Evolutionary conservation across 92 coral and sea anemone genomes (phyloP), one percentile per base, ranked within the genome.

Genomic region (Metridium senile): DNA sequence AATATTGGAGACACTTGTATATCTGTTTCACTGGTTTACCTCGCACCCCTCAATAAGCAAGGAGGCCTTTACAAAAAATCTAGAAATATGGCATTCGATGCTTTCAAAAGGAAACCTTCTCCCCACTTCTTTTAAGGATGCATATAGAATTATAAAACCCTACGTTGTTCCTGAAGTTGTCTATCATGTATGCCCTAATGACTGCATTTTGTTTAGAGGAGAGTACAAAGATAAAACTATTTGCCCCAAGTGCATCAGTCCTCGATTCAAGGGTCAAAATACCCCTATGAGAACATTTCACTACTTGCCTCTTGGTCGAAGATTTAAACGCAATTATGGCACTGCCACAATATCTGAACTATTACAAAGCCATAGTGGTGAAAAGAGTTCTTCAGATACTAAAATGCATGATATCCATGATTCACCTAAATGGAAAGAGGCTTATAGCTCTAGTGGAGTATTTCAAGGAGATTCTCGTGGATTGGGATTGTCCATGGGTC

Each of bases 31-130:
- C 27, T 85, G 85, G 85, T 85, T 85, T 28, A 22, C 82, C 13
- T 85, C 89, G 7, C 89, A 79, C 31, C 85, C 85, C 0, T 85
- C 82, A 11, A 1, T 85, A 13, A 85, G 89, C 22, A 85, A 85
- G 64, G 85, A 85, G 52, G 89, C 89, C 16, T 80, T 85, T 54
- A 66, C 89, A 33, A 68, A 70, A 1, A 78, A 59, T 67, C 46
- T 85, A 0, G 54, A 77, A 62, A 1, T 85, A 0, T 85, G 81
- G 73, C 89, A 78, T 17, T 74, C 81, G 2, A 17, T 74, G 26
- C 76, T 85, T 17, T 85, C 89, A 23, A 54, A 79, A 51, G 79
- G 82, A 11, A 85, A 74, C 33, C 49, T 68, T 9, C 89, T 85
- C 10, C 82, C 89, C 10, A 58, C 81, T 9, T 45, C 77, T 21